Base-by-base conservation (phyloP, 1,140 invertebrate species). In the Papilio glaucus region DNA sequence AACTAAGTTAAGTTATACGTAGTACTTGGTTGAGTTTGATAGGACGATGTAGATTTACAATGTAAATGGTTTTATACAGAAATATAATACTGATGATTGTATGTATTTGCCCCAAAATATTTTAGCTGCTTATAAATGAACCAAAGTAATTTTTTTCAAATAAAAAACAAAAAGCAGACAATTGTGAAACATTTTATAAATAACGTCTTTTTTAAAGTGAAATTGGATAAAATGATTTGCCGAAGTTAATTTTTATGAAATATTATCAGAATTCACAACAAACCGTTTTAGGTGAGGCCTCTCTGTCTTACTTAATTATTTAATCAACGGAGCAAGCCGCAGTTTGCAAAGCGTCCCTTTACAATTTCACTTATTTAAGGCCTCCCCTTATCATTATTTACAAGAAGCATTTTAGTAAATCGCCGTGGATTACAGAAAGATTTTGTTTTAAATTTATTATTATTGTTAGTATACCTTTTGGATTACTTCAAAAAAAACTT, bases 301-400 rank as follows among this genome's bases (percentile, higher is more conserved):
- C 49, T 53, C 49, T 24, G 49, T 53, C 49, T 53, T 53, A 53
- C 49, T 53, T 53, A 53, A 53, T 53, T 53, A 53, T 53, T 53
- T 53, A 53, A 53, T 53, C 49, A 53, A 53, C 49, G 49, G 49
- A 53, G 4, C 49, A 53, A 53, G 49, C 45, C 45, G 45, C 45
- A 53, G 45, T 53, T 24, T 53, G 21, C 45, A 53, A 53, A 53
- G 45, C 45, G 45, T 53, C 45, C 45, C 45, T 53, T 18, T 53
- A 53, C 45, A 53, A 53, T 53, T 53, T 53, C 45, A 53, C 45
- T 53, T 53, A 53, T 53, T 53, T 53, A 53, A 53, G 45, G 18
- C 45, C 45, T 53, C 45, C 7, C 45, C 45, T 53, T 53, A 53
- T 53, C 45, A 53, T 53, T 53, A 53, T 53, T 53, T 53, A 53